These are phyloP conservation scores for Synergus umbraculus DNA, from an alignment of 2,888 invertebrate species.

Conservation along the genomic window DNA sequence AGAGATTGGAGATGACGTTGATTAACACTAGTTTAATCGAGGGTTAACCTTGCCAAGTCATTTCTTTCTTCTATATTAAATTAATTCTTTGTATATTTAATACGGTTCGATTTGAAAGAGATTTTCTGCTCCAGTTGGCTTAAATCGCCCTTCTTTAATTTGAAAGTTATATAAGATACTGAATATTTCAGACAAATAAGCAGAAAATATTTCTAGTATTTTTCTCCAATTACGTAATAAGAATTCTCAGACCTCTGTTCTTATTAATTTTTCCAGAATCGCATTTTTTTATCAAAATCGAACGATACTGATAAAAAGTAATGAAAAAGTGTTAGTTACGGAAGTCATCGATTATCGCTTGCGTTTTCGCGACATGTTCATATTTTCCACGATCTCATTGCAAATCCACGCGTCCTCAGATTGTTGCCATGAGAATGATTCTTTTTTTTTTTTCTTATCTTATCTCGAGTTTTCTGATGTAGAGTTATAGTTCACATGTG, in stretches of 20 bases:
- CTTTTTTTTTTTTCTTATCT: constrained; percentile 69
- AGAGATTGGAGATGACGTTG: constrained; percentile 52
- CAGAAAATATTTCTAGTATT: background rate
- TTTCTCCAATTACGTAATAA: background rate
- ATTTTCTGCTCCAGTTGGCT: background rate
- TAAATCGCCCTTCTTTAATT: background rate
- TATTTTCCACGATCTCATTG: constrained; percentile 57
- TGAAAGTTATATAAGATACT: background rate
- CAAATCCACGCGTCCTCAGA: constrained; percentile 70
- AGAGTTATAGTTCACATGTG: constrained; percentile 66
- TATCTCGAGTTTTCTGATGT: constrained; percentile 69
- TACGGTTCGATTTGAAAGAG: background rate
- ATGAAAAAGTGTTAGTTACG: background rate
- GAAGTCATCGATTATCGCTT: constrained; percentile 38
- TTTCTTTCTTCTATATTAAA: constrained; percentile 35
- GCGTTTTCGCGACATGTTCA: constrained; percentile 48
- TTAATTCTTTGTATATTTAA: background rate
- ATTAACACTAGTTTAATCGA: constrained; percentile 44
- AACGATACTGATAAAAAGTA: background rate
- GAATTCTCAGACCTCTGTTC: background rate
- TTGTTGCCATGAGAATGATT: constrained; percentile 75
- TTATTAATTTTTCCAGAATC: background rate
- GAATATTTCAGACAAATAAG: background rate
- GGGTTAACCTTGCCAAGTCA: constrained; percentile 46
- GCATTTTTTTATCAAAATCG: background rate